phyloP scores from a whole-genome alignment of 2,888 invertebrate genomes.

The Hyppa rectilinea region DNA sequence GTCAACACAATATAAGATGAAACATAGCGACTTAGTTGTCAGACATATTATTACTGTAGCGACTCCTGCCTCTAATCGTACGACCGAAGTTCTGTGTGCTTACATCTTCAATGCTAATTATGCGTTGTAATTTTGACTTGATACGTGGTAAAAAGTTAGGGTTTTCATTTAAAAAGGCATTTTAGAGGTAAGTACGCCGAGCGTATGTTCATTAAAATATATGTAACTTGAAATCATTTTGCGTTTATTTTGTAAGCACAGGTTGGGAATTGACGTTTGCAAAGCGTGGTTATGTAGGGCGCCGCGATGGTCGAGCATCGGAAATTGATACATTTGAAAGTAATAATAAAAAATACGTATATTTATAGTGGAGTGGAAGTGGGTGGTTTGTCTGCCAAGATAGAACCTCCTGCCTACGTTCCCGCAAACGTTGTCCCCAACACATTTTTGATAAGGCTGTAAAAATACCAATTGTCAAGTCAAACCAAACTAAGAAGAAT shows the following conservation, averaged over 20 bases:
- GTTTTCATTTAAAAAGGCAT: not conserved
- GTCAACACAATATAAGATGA: not conserved
- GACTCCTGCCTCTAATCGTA: not conserved
- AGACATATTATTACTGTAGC: not conserved
- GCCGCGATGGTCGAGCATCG: not conserved
- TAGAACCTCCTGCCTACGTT: not conserved
- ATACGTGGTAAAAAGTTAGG: not conserved
- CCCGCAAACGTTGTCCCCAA: not conserved
- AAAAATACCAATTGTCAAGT: not conserved
- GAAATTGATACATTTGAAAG: not conserved
- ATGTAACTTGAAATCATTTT: slow-evolving; percentile 4
- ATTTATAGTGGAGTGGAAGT: not conserved
- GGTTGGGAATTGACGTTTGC: not conserved
- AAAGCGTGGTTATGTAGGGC: not conserved
- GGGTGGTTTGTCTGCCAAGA: slow-evolving; percentile 4
- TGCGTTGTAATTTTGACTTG: not conserved
- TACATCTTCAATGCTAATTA: not conserved
- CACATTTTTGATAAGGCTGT: not conserved
- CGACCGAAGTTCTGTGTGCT: not conserved
- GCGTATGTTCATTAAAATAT: not conserved
- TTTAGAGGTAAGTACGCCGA: not conserved
- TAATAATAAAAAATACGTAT: not conserved
- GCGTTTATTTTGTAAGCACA: slow-evolving; percentile 17
- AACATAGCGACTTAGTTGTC: not conserved
- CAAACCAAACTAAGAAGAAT: not conserved